phyloP scores from a whole-genome alignment of 2,797 vertebrate genomes.

The Diplodus sargus region DNA sequence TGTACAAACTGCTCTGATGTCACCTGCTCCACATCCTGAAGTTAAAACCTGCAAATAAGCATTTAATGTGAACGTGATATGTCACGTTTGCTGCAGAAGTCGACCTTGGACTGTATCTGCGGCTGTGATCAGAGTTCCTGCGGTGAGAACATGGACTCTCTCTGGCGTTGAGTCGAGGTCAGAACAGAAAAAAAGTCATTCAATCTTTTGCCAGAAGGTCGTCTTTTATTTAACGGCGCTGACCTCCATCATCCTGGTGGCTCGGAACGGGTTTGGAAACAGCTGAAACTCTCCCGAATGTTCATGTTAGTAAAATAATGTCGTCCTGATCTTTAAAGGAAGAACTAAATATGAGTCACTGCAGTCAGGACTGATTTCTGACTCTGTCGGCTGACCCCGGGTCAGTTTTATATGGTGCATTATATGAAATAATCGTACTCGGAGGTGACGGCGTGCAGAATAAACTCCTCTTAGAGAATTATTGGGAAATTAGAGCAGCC shows the following conservation, averaged over 20 bases:
- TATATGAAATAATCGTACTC: neutral
- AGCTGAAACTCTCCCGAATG: neutral
- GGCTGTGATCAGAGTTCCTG: too few relatives aligned
- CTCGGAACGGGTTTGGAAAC: neutral
- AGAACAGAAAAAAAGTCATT: neutral
- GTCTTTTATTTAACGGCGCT: too few relatives aligned
- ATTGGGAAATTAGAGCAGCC: too few relatives aligned
- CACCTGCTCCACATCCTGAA: too few relatives aligned
- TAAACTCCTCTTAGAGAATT: slow-evolving; percentile 6
- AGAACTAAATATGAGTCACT: neutral
- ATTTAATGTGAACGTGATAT: too few relatives aligned
- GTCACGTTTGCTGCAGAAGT: too few relatives aligned
- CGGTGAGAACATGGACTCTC: neutral
- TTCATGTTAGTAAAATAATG: neutral
- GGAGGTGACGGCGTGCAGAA: neutral
- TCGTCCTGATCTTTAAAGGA: neutral
- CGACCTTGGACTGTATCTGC: too few relatives aligned
- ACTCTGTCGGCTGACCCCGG: neutral
- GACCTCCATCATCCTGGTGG: neutral
- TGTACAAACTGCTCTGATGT: too few relatives aligned
- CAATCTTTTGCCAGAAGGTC: neutral
- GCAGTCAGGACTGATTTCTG: neutral
- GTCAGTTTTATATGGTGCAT: neutral
- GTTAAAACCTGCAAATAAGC: too few relatives aligned
- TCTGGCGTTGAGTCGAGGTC: neutral